Evolutionary conservation across 1,140 invertebrate species (phyloP).

Genomic region (Condylostylus longicornis): DNA sequence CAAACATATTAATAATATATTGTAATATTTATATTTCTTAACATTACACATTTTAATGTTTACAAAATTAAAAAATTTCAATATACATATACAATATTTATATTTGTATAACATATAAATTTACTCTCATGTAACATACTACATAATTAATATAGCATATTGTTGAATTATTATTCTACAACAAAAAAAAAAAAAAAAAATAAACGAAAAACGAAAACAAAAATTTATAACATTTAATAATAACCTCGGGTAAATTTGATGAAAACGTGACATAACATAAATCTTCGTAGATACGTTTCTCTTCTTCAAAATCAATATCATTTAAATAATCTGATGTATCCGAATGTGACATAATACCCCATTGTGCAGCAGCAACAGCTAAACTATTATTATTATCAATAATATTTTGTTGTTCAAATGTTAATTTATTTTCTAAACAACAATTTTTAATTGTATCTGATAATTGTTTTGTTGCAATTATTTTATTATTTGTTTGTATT

Average conservation of each 20-base stretch:
- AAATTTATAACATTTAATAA: no score
- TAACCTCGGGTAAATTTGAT: conserved; percentile 45
- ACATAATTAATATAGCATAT: neutral
- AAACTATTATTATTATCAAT: conserved; percentile 9
- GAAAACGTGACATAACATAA: conserved; percentile 72
- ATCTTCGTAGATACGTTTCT: conserved; percentile 76
- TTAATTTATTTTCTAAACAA: no score
- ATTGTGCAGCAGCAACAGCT: conserved; percentile 25
- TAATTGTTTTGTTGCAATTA: no score
- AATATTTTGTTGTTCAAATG: no score
- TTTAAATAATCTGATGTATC: conserved; percentile 26
- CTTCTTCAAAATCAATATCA: conserved; percentile 33
- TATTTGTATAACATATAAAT: neutral
- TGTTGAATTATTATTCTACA: neutral
- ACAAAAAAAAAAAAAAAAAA: neutral
- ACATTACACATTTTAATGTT: no score
- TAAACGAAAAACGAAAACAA: neutral
- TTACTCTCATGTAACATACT: neutral
- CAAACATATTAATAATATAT: no score
- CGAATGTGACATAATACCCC: conserved; percentile 15
- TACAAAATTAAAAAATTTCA: no score
- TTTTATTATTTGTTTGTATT: no score
- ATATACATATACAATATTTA: neutral
- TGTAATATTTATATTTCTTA: no score
- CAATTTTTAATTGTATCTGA: no score